phyloP scores from a whole-genome alignment of 2,888 invertebrate species.

The Euclidia mi region DNA sequence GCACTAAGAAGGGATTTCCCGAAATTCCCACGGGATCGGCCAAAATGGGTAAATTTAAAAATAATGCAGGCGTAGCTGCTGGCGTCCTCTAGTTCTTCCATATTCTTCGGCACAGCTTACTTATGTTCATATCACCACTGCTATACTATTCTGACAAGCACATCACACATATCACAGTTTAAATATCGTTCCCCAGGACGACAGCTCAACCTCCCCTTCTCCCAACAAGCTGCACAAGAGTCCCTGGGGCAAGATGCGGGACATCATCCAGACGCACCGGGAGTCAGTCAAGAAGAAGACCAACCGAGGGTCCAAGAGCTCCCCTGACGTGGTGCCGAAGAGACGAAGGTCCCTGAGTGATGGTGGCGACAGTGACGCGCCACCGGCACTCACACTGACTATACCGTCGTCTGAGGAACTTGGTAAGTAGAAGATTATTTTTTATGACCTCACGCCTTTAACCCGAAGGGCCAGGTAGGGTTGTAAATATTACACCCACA shows the following conservation, averaged over 20 bases:
- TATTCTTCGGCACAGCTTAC: too few relatives aligned
- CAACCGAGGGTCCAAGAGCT: constrained; percentile 78
- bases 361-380: constrained; percentile 84
- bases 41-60: too few relatives aligned
- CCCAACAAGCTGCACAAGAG: constrained; percentile 91
- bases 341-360: constrained; percentile 84
- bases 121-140: too few relatives aligned
- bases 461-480: too few relatives aligned
- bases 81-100: too few relatives aligned
- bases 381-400: constrained; percentile 89
- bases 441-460: too few relatives aligned
- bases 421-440: constrained; percentile 60
- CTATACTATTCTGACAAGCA: too few relatives aligned
- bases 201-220: constrained; percentile 86
- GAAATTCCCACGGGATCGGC: too few relatives aligned
- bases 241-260: constrained; percentile 95
- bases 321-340: constrained; percentile 78
- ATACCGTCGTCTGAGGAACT: constrained; percentile 91
- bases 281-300: constrained; percentile 92
- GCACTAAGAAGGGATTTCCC: too few relatives aligned
- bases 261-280: constrained; percentile 93
- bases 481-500: too few relatives aligned
- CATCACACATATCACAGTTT: neutral
- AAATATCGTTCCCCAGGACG: constrained; percentile 71
- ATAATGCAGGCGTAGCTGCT: too few relatives aligned